phyloP scores from a whole-genome alignment of 1,140 invertebrate species.

The Megalonaias nervosa region DNA sequence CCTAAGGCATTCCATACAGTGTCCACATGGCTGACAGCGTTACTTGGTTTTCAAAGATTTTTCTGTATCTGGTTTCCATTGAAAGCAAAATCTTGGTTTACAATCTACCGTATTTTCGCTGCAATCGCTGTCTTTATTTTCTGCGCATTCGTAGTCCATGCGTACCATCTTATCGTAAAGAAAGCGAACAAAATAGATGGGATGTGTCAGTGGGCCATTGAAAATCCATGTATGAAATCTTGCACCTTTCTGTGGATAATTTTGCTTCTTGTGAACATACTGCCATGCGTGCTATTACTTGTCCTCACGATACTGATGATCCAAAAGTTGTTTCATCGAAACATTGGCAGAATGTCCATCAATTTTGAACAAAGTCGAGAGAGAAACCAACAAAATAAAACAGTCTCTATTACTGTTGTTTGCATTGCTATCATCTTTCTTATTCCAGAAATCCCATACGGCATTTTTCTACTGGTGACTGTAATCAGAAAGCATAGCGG shows the following conservation, averaged over 20 bases:
- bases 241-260: conserved; percentile 20
- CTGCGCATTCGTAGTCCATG: conserved; percentile 6
- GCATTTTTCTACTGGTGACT: no score
- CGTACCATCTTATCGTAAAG: conserved; percentile 7
- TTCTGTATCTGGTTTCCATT: conserved; percentile 6
- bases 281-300: conserved; percentile 9
- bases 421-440: no score
- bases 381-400: no score
- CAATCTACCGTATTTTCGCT: not conserved
- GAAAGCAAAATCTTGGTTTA: not conserved
- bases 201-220: conserved; percentile 13
- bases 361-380: no score
- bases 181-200: conserved; percentile 9
- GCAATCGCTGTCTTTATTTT: not conserved
- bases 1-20: conserved; percentile 23
- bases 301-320: conserved; percentile 18
- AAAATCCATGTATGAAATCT: not conserved
- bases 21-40: conserved; percentile 25
- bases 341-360: no score
- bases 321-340: not conserved
- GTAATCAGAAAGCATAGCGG: no score
- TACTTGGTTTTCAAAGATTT: conserved; percentile 23
- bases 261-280: conserved; percentile 11
- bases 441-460: no score
- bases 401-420: no score